phyloP scores from a whole-genome alignment of 2,888 invertebrate genomes.

The Romanomermis culicivorax region DNA sequence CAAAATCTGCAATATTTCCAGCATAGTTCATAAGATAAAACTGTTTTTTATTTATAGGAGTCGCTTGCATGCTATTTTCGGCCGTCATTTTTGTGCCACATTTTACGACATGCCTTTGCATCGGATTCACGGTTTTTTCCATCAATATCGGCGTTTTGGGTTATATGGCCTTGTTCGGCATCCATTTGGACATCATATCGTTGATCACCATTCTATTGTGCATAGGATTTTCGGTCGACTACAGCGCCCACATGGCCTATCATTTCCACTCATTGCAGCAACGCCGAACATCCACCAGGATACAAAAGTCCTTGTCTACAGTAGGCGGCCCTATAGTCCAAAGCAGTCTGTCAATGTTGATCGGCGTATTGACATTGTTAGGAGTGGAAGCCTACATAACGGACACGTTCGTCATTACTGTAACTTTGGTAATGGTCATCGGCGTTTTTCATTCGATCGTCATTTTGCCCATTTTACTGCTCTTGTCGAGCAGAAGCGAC shows the following conservation, averaged over 20 bases:
- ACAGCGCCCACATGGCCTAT: conserved; percentile 11
- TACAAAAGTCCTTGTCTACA: conserved; percentile 6
- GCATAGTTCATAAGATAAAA: no score
- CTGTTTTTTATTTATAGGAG: no score
- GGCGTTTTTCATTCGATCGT: conserved; percentile 11
- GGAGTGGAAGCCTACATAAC: conserved; percentile 9
- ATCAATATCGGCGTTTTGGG: conserved; percentile 12
- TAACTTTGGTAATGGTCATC: conserved; percentile 10
- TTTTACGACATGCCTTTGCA: conserved; percentile 3
- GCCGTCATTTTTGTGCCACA: conserved; percentile 9
- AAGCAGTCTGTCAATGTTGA: conserved; percentile 9
- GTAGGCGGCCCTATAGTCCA: conserved; percentile 11
- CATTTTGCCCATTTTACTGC: conserved; percentile 8
- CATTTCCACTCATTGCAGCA: conserved; percentile 1
- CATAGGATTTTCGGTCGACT: conserved; percentile 14
- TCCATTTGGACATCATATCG: conserved; percentile 13
- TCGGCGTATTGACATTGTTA: conserved; percentile 8
- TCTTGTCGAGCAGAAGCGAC: no score
- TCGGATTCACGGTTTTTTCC: conserved; percentile 7
- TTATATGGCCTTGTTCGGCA: conserved; percentile 4
- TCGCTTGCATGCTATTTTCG: not conserved
- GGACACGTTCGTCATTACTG: conserved; percentile 10
- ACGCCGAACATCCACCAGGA: not conserved
- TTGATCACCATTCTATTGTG: conserved; percentile 12
- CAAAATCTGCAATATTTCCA: no score